A percentile compares a stretch with the other conserved stretches of the same genome.
These are phyloP conservation scores for Petroica traversi DNA, from an alignment of 2,113 vertebrate species.

Conservation along the genomic window DNA sequence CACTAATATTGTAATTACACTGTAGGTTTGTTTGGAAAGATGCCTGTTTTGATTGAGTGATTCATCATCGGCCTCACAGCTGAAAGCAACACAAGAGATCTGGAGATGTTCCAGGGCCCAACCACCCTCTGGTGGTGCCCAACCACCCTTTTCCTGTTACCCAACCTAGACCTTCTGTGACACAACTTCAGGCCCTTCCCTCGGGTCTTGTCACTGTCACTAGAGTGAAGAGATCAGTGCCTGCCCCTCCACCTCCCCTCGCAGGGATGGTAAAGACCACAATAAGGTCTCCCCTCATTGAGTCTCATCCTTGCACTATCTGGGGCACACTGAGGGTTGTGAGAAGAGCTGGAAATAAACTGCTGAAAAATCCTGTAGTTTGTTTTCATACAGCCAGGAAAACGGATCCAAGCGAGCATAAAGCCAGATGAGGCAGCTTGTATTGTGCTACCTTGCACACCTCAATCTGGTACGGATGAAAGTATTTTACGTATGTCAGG, in stretches of 20 bases:
- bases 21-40: background rate
- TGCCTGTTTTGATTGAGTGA: background rate
- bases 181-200: background rate
- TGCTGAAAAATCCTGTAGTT: background rate
- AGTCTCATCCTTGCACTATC: background rate
- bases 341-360: background rate
- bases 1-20: background rate
- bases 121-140: background rate
- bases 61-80: fast-evolving
- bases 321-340: background rate
- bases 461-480: background rate
- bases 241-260: background rate
- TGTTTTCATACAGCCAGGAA: background rate
- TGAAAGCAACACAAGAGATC: background rate
- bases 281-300: background rate
- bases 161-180: background rate
- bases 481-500: conserved; percentile 42
- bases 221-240: background rate
- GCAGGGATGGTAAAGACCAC: background rate
- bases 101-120: background rate
- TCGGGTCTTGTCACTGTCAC: background rate
- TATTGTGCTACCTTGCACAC: background rate
- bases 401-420: background rate
- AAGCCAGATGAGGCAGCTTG: background rate
- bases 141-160: background rate